Conservation (phyloP, 2,113 vertebrate genomes). For the Lycocorax pyrrhopterus region DNA sequence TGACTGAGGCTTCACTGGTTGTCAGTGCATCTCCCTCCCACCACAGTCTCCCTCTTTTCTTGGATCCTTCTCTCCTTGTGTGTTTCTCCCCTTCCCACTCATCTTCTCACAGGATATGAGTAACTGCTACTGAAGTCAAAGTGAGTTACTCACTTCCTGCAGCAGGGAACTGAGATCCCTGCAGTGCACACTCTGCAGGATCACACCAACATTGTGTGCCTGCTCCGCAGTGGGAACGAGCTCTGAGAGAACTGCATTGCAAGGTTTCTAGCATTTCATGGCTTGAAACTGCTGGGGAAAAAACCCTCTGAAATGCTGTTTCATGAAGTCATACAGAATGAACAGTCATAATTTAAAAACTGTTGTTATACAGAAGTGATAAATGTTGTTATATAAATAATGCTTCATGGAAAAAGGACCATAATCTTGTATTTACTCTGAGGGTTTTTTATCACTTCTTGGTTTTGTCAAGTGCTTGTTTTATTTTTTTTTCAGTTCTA, state of each 20-base stretch:
- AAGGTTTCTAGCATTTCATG: background rate
- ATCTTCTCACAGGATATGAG: conserved; percentile 52
- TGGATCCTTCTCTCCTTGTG: background rate
- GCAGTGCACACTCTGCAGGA: background rate
- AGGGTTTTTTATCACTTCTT: background rate
- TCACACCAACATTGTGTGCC: background rate
- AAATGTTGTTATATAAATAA: background rate
- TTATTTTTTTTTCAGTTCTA: background rate
- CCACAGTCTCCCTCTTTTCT: background rate
- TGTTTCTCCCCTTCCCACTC: background rate
- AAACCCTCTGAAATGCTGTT: background rate
- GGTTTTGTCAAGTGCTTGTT: background rate
- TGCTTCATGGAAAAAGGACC: background rate
- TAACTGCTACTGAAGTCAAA: conserved; percentile 26
- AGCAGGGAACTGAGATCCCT: background rate
- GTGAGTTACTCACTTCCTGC: conserved; percentile 48
- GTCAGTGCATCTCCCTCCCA: background rate
- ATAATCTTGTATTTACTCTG: background rate
- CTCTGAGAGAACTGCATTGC: background rate
- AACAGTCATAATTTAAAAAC: background rate
- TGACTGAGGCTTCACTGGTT: background rate
- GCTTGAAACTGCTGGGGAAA: background rate
- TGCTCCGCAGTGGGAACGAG: background rate
- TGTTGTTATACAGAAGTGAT: background rate
- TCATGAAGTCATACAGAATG: background rate